Percentiles rank a stretch among this genome's conserved stretches.
Evolutionary conservation across 35 echinoderm and acorn worm genomes (phyloP).

Genomic region (Amphiura filiformis): DNA sequence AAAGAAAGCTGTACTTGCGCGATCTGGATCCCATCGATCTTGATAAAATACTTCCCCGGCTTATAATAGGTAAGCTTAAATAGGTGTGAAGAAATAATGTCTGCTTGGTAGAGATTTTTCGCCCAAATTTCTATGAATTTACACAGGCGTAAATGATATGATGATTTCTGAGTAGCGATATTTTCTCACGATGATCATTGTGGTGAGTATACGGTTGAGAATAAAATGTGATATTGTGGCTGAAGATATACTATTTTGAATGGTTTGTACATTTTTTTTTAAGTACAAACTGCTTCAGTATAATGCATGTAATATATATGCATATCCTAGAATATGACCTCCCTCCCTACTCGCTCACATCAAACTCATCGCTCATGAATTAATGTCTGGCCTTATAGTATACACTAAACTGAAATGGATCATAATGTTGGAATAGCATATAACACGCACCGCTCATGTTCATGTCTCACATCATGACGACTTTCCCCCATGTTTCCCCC

Average conservation of each 20-base stretch:
- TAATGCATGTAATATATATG: background rate
- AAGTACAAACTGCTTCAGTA: background rate
- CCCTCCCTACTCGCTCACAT: too few species aligned
- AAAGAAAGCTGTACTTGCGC: too few species aligned
- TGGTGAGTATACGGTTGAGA: too few species aligned
- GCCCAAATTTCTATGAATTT: background rate
- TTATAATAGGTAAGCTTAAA: background rate
- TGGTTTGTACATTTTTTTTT: too few species aligned
- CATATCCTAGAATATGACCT: background rate
- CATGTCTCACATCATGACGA: background rate
- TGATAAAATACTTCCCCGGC: background rate
- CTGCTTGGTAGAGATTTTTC: background rate
- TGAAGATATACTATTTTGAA: too few species aligned
- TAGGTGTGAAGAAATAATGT: background rate
- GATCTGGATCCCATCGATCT: background rate
- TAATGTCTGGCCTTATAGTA: too few species aligned
- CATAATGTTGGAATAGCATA: background rate
- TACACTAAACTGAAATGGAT: constrained; percentile 1
- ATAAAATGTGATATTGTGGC: too few species aligned
- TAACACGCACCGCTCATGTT: background rate
- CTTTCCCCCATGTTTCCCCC: constrained; percentile 1
- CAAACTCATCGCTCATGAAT: too few species aligned
- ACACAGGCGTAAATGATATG: background rate
- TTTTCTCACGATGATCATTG: too few species aligned
- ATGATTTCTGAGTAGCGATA: background rate